A percentile compares a stretch with the other conserved stretches of the same genome.
phyloP scores from a whole-genome alignment of 2,113 vertebrate species.

The Vulpes vulpes region DNA sequence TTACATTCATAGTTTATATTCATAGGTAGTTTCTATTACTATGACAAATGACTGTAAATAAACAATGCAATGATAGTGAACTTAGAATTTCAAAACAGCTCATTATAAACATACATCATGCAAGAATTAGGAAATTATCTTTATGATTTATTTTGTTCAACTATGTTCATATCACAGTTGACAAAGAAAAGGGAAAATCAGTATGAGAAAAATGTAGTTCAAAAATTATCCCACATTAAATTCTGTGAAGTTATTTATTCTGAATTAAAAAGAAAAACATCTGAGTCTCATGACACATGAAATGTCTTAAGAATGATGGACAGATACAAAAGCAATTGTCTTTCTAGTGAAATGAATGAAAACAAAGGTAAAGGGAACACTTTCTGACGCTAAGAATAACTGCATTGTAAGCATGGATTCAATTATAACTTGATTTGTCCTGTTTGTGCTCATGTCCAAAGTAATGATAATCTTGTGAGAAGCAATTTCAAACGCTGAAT shows the following conservation, averaged over 20 bases:
- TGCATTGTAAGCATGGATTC: not conserved
- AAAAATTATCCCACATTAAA: not conserved
- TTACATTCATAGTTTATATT: not conserved
- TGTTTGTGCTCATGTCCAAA: not conserved
- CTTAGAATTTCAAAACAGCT: not conserved
- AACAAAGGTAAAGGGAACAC: not conserved
- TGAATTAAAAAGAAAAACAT: constrained; percentile 18
- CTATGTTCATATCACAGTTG: not conserved
- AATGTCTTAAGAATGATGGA: not conserved
- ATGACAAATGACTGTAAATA: not conserved
- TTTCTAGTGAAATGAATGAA: not conserved
- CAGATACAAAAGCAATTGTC: not conserved
- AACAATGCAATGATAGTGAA: not conserved
- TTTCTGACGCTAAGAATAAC: not conserved
- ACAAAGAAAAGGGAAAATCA: not conserved
- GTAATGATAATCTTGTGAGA: not conserved
- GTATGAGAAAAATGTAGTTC: not conserved
- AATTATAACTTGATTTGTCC: not conserved
- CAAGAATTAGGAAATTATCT: not conserved
- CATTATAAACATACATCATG: not conserved
- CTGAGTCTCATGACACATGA: not conserved
- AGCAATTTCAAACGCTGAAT: not conserved
- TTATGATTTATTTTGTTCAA: not conserved
- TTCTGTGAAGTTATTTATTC: not conserved
- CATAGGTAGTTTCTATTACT: not conserved